phyloP scores from a whole-genome alignment of 2,113 vertebrate genomes.

The Cavia porcellus region DNA sequence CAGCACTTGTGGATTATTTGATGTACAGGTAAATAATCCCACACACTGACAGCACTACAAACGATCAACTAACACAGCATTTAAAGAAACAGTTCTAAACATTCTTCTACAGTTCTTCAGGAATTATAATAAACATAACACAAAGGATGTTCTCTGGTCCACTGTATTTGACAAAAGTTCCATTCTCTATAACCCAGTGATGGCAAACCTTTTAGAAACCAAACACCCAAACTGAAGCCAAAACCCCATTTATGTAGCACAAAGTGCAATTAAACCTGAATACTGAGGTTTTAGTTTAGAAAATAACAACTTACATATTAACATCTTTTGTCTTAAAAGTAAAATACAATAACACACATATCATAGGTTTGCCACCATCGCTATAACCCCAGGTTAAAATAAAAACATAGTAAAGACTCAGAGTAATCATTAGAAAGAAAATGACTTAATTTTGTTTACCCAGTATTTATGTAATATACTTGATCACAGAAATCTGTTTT shows the following conservation, averaged over 20 bases:
- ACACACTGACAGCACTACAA: background rate
- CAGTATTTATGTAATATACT: constrained; percentile 20
- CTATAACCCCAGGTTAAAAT: background rate
- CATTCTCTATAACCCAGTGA: background rate
- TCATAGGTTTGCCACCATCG: background rate
- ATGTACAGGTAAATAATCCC: background rate
- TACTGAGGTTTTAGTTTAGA: background rate
- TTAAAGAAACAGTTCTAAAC: background rate
- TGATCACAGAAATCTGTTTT: constrained; percentile 38
- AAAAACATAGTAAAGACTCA: background rate
- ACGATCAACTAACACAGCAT: background rate
- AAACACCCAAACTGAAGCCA: background rate
- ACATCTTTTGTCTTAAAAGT: background rate
- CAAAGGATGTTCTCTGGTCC: background rate
- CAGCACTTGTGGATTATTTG: background rate
- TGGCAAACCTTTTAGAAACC: background rate
- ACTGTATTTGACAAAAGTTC: constrained; percentile 21
- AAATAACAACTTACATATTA: background rate
- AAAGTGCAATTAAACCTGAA: background rate
- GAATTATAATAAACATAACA: background rate
- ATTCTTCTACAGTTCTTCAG: background rate
- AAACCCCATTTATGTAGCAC: background rate
- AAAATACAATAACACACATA: background rate
- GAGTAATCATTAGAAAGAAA: constrained; percentile 8
- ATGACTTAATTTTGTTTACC: constrained; percentile 46